Evolutionary conservation across 2,797 vertebrate species (phyloP).

Genomic region (Lacerta agilis): DNA sequence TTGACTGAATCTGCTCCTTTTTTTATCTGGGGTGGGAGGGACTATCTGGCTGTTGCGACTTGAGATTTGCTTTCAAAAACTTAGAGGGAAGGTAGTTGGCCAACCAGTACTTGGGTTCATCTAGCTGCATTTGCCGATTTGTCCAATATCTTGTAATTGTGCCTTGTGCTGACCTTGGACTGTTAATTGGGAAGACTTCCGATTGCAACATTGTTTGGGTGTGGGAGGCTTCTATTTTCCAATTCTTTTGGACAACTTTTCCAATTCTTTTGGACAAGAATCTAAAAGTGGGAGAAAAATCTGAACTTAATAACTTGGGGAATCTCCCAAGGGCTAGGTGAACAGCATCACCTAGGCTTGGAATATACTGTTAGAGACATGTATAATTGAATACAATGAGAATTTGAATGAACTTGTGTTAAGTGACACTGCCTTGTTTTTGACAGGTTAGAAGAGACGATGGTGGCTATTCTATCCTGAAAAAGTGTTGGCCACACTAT

Average conservation of each 20-base stretch:
- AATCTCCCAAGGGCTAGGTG: constrained; percentile 20
- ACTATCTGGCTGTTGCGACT: constrained; percentile 22
- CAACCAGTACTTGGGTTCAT: constrained; percentile 13
- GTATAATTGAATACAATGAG: background rate
- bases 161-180: constrained; percentile 30
- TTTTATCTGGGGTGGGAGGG: constrained; percentile 18
- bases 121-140: constrained; percentile 13
- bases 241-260: constrained; percentile 3
- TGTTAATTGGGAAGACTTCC: constrained; percentile 9
- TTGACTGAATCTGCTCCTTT: background rate
- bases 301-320: constrained; percentile 3
- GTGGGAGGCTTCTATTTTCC: constrained; percentile 16
- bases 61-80: constrained; percentile 11
- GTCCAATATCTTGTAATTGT: constrained; percentile 32
- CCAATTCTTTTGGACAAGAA: background rate
- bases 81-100: constrained; percentile 10
- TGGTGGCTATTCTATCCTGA: background rate
- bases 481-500: background rate
- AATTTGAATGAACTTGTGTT: background rate
- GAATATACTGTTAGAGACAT: constrained; percentile 10
- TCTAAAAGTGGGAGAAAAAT: constrained; percentile 29
- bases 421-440: constrained; percentile 29
- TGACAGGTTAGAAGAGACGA: constrained; percentile 18
- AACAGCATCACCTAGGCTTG: constrained; percentile 25
- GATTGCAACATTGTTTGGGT: constrained; percentile 15